These are phyloP conservation scores for Dipodomys merriami DNA, from an alignment of 2,113 vertebrate genomes.

Conservation along the genomic window DNA sequence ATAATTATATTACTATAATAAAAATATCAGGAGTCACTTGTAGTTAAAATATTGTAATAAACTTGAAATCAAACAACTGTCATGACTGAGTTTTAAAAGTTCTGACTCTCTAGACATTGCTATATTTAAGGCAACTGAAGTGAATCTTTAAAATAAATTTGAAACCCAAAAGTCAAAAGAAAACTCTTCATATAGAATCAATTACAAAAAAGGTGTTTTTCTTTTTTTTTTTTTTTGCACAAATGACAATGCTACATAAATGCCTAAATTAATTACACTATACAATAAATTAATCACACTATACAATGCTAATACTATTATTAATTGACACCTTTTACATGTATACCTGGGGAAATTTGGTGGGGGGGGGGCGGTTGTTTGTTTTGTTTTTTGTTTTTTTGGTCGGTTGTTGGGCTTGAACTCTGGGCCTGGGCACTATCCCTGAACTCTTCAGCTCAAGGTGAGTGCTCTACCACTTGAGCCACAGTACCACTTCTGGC, in stretches of 20 bases:
- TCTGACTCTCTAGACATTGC: neutral
- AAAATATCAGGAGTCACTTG: neutral
- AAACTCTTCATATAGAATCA: neutral
- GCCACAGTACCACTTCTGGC: too few species aligned
- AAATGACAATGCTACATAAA: neutral
- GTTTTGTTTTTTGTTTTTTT: too few species aligned
- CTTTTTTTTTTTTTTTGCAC: neutral
- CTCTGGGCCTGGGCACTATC: too few species aligned
- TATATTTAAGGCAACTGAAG: constrained; percentile 11
- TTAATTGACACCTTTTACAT: neutral
- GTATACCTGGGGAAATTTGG: neutral
- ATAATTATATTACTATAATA: too few species aligned
- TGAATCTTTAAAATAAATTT: constrained; percentile 24
- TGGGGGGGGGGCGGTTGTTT: too few species aligned
- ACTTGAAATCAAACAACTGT: neutral
- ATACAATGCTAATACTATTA: neutral
- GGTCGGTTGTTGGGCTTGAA: too few species aligned
- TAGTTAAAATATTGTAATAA: neutral
- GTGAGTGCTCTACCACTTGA: too few species aligned
- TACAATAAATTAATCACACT: neutral
- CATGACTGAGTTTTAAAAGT: neutral
- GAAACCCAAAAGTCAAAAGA: constrained; percentile 21
- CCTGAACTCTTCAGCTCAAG: too few species aligned
- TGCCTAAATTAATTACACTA: constrained; percentile 18
- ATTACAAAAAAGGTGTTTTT: neutral